These are phyloP conservation scores for Aphyosemion australe DNA, from an alignment of 2,113 vertebrate species.

Conservation along the genomic window DNA sequence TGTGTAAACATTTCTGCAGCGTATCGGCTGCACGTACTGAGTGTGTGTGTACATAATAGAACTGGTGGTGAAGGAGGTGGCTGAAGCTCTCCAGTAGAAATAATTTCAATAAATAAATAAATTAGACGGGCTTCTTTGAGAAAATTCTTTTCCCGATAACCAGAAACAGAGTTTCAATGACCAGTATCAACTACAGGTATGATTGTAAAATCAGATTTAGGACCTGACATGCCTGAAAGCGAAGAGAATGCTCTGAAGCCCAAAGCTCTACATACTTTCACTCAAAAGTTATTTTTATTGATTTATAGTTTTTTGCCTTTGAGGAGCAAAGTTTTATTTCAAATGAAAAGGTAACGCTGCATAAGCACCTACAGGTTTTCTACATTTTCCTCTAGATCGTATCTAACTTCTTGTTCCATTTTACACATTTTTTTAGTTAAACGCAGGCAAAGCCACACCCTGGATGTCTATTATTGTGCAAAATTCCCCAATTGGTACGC, in stretches of 20 bases:
- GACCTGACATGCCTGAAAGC: conserved; percentile 9
- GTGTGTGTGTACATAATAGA: background rate
- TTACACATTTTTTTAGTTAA: too few species aligned
- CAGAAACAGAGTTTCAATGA: too few species aligned
- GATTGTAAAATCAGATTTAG: conserved; percentile 14
- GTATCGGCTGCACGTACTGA: background rate
- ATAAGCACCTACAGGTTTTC: too few species aligned
- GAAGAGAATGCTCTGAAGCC: conserved; percentile 9
- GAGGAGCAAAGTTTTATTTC: too few species aligned
- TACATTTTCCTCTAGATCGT: too few species aligned
- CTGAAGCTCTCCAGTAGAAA: too few species aligned
- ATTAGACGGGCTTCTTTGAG: too few species aligned
- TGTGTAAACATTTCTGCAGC: conserved; percentile 34
- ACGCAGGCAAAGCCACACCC: background rate
- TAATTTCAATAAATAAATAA: background rate
- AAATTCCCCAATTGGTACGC: too few species aligned
- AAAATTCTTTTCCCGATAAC: too few species aligned
- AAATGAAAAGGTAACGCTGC: background rate
- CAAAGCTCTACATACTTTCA: background rate
- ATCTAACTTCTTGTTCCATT: too few species aligned
- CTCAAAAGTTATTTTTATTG: conserved; percentile 33
- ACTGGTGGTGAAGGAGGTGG: background rate
- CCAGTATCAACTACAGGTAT: conserved; percentile 18
- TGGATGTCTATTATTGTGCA: background rate
- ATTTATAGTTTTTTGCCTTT: conserved; percentile 59